Evolutionary conservation across 2,113 vertebrate species (phyloP).

Genomic region (Pheucticus melanocephalus): DNA sequence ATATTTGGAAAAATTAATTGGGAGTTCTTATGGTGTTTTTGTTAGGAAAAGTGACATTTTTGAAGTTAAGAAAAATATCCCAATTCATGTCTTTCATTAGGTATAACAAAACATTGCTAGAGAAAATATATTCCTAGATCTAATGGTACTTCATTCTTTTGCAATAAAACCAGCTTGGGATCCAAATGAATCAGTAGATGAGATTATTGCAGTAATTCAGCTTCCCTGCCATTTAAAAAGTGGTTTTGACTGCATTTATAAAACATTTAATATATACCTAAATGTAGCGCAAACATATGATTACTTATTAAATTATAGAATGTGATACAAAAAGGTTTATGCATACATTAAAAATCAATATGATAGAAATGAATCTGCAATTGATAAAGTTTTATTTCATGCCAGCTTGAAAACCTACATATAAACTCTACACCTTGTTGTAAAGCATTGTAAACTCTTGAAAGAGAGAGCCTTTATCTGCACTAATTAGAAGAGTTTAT

Average conservation of each 20-base stretch:
- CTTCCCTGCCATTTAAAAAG: conserved; percentile 4
- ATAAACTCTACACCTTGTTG: not conserved
- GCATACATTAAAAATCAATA: not conserved
- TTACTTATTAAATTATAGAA: conserved; percentile 12
- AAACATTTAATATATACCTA: conserved; percentile 6
- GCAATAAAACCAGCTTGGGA: conserved; percentile 47
- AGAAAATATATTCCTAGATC: conserved; percentile 57
- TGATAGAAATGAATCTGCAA: conserved; percentile 4
- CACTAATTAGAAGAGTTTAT: not conserved
- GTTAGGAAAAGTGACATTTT: conserved; percentile 74
- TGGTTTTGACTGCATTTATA: conserved; percentile 20
- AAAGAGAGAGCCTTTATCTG: not conserved
- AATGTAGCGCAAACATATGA: not conserved
- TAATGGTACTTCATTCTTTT: conserved; percentile 52
- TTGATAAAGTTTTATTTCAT: conserved; percentile 14
- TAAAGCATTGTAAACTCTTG: not conserved
- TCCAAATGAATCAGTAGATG: conserved; percentile 43
- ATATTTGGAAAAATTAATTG: conserved; percentile 82
- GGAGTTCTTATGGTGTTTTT: conserved; percentile 73
- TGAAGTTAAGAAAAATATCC: conserved; percentile 74
- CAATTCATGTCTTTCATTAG: conserved; percentile 68
- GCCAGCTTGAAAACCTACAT: not conserved
- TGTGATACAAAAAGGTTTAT: not conserved
- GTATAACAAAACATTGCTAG: conserved; percentile 68
- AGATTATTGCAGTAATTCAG: conserved; percentile 31